phyloP scores from a whole-genome alignment of 2,113 vertebrate species.

The Balaenoptera acutorostrata region DNA sequence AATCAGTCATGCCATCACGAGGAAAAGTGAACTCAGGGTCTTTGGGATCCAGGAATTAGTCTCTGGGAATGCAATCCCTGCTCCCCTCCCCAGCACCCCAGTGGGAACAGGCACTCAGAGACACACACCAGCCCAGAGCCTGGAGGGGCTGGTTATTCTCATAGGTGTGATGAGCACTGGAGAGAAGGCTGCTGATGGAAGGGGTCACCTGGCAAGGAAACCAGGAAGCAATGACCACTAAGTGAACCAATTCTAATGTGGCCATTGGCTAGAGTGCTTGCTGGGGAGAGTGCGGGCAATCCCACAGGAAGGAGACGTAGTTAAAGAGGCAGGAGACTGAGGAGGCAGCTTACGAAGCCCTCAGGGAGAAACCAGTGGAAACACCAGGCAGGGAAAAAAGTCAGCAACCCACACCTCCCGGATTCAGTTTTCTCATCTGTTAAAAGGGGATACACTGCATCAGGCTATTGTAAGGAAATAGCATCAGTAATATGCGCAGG shows the following conservation, averaged over 20 bases:
- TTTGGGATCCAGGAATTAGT: not conserved
- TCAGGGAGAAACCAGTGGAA: conserved; percentile 33
- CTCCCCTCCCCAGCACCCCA: not conserved
- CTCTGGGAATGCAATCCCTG: not conserved
- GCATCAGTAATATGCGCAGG: not conserved
- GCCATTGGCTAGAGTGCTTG: conserved; percentile 10
- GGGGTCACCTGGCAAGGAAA: conserved; percentile 34
- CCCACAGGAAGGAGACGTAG: not conserved
- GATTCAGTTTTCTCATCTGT: not conserved
- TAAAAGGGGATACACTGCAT: not conserved
- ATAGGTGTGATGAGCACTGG: conserved; percentile 27
- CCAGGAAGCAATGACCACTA: not conserved
- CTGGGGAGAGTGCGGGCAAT: conserved; percentile 1
- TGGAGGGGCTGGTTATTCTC: not conserved
- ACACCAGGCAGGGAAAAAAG: not conserved
- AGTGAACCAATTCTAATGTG: not conserved
- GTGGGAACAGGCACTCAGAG: not conserved
- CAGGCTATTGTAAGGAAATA: not conserved
- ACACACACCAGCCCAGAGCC: not conserved
- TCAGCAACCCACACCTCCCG: not conserved
- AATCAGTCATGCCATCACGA: not conserved
- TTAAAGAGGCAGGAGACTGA: not conserved
- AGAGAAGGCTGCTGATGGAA: conserved; percentile 21
- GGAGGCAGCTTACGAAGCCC: conserved; percentile 43
- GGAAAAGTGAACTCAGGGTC: conserved; percentile 35